Conservation (phyloP, 2,888 invertebrate genomes). For the Apamea monoglypha region DNA sequence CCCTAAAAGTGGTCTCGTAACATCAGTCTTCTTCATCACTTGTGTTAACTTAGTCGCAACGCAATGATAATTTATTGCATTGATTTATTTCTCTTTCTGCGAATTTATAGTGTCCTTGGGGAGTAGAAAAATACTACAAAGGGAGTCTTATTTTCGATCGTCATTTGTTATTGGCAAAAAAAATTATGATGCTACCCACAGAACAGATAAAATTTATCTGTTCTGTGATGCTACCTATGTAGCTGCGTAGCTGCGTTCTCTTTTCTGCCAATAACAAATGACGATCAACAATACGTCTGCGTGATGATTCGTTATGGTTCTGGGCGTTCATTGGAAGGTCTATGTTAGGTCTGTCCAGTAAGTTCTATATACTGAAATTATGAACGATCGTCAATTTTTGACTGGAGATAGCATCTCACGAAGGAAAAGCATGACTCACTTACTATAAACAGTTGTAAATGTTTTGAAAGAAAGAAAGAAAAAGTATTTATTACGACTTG, state of each 20-base stretch:
- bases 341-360: neutral
- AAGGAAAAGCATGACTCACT: neutral
- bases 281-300: neutral
- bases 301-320: neutral
- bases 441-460: neutral
- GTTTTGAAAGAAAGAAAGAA: too few species aligned
- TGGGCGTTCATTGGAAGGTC: neutral
- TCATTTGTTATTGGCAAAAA: neutral
- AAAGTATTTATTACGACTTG: too few species aligned
- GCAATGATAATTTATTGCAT: neutral
- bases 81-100: neutral
- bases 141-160: neutral
- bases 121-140: neutral
- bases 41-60: neutral
- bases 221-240: neutral
- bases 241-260: too few species aligned
- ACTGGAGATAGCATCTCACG: neutral
- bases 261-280: neutral
- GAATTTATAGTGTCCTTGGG: neutral
- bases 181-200: neutral
- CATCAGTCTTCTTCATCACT: too few species aligned
- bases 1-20: neutral
- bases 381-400: neutral
- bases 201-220: too few species aligned
- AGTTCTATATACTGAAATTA: neutral